These are phyloP conservation scores for Hemibagrus guttatus DNA, from an alignment of 2,797 vertebrate species.

Conservation along the genomic window DNA sequence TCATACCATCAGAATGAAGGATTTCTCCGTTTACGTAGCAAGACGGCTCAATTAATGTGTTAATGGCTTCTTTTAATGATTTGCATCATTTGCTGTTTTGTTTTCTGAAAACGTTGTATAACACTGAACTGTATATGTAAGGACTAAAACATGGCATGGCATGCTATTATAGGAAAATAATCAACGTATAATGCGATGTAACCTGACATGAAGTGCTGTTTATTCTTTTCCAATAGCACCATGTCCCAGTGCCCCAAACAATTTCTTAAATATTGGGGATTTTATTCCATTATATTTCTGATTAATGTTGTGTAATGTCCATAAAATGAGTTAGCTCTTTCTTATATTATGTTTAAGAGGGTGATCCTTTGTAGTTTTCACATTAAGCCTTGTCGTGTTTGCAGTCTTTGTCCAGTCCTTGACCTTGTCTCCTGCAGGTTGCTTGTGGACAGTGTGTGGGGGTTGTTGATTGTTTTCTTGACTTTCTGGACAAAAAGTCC, in stretches of 20 bases:
- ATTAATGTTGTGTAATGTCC: neutral
- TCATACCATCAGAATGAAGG: neutral
- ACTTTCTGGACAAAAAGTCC: constrained; percentile 44
- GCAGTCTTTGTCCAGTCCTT: constrained; percentile 1
- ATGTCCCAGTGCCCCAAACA: neutral
- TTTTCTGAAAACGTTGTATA: neutral
- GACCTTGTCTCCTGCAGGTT: constrained; percentile 24
- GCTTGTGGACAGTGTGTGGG: constrained; percentile 28
- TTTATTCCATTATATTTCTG: neutral
- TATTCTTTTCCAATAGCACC: neutral
- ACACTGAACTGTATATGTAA: neutral
- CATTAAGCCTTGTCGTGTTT: neutral
- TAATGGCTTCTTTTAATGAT: neutral
- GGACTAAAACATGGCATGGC: neutral
- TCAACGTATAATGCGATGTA: too few relatives aligned
- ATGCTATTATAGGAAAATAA: neutral
- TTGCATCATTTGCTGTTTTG: neutral
- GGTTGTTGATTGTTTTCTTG: constrained; percentile 37
- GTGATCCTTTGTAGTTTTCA: neutral
- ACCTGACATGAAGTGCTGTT: neutral
- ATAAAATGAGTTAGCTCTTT: neutral
- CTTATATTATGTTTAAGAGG: neutral
- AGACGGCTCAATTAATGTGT: neutral
- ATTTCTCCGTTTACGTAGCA: neutral
- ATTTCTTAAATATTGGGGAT: neutral